phyloP scores from a whole-genome alignment of 2,113 vertebrate genomes.

The Archilochus colubris region DNA sequence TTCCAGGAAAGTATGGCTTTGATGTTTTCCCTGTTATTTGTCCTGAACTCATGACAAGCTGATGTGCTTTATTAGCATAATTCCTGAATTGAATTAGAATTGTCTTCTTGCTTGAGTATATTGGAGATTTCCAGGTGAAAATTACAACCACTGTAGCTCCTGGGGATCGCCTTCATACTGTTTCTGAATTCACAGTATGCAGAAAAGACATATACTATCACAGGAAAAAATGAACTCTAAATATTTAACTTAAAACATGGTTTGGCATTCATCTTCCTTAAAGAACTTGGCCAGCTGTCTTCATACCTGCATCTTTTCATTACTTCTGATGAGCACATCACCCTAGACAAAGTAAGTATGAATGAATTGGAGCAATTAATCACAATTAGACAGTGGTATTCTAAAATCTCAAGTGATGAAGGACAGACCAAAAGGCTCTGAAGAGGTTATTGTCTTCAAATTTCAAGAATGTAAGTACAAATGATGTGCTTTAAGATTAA shows the following conservation, averaged over 20 bases:
- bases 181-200: background rate
- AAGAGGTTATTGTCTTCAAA: background rate
- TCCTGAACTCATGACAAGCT: background rate
- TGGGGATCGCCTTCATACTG: background rate
- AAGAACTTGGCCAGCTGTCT: background rate
- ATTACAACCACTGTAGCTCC: background rate
- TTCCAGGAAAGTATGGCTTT: background rate
- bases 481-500: background rate
- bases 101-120: background rate
- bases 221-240: background rate
- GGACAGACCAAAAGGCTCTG: background rate
- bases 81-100: background rate
- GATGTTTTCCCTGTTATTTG: background rate
- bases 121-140: background rate
- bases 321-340: background rate
- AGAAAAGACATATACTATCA: background rate
- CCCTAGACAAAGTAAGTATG: background rate
- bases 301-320: background rate
- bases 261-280: background rate
- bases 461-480: background rate
- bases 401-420: background rate
- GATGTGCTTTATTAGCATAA: background rate
- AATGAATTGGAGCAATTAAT: background rate
- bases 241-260: background rate
- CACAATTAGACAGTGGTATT: background rate